Conservation (phyloP, 2,888 invertebrate species). For the Apantesis nais region DNA sequence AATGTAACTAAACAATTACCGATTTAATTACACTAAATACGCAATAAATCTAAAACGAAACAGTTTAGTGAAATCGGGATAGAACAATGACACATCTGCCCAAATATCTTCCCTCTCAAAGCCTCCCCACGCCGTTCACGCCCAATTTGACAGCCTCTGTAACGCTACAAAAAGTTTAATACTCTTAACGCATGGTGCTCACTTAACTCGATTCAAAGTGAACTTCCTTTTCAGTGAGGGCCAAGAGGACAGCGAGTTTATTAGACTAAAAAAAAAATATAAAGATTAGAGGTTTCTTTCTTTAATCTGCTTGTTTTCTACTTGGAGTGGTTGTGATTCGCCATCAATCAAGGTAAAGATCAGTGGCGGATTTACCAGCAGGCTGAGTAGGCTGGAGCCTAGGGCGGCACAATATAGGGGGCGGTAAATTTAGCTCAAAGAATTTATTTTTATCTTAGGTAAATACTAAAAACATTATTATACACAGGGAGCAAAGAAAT, state of each 20-base stretch:
- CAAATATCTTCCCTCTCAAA: constrained; percentile 8
- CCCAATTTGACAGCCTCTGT: constrained; percentile 65
- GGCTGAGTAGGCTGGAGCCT: too few species aligned
- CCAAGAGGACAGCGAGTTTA: constrained; percentile 4
- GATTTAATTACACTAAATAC: not conserved
- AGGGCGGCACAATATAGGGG: too few species aligned
- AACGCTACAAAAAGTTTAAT: constrained; percentile 68
- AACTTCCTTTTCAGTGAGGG: constrained; percentile 33
- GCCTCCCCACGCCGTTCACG: constrained; percentile 60
- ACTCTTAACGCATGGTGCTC: constrained; percentile 63
- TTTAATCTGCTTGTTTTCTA: too few species aligned
- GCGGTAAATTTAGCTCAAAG: too few species aligned
- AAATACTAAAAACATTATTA: too few species aligned
- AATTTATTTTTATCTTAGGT: too few species aligned
- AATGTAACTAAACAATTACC: not conserved
- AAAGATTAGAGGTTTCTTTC: too few species aligned
- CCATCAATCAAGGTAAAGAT: too few species aligned
- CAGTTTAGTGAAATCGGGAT: constrained; percentile 6
- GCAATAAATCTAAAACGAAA: constrained; percentile 6
- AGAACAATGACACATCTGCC: constrained; percentile 19
- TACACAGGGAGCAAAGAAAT: too few species aligned
- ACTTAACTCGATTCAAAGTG: constrained; percentile 60
- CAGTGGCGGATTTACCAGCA: too few species aligned
- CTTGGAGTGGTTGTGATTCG: not conserved
- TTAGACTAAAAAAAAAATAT: not conserved